Evolutionary conservation across 2,113 vertebrate genomes (phyloP).

Genomic region (Recurvirostra avosetta): DNA sequence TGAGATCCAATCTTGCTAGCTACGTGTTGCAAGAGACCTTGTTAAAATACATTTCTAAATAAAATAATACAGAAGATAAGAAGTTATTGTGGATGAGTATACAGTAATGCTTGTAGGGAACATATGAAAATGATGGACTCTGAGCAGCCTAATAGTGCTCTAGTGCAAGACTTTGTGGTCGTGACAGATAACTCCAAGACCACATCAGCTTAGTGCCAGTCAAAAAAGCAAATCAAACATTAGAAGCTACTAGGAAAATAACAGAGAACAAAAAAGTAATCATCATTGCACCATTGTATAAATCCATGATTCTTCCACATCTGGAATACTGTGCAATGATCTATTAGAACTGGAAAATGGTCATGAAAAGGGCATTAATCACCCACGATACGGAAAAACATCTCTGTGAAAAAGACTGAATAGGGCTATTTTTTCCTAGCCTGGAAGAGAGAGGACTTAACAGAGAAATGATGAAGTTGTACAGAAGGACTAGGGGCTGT

Average conservation of each 20-base stretch:
- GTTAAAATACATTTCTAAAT: background rate
- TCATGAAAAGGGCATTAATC: background rate
- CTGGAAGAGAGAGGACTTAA: background rate
- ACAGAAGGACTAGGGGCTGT: background rate
- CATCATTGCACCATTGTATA: background rate
- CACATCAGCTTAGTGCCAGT: background rate
- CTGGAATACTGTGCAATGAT: background rate
- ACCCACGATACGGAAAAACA: background rate
- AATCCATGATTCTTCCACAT: background rate
- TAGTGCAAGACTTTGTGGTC: background rate
- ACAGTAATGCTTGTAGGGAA: background rate
- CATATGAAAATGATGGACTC: background rate
- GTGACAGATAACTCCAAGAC: background rate
- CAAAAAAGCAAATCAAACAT: background rate
- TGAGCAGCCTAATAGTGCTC: background rate
- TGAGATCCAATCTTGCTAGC: background rate
- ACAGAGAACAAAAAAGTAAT: background rate
- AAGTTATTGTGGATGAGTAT: background rate
- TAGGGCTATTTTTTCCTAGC: background rate
- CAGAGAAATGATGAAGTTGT: background rate
- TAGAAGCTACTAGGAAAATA: background rate
- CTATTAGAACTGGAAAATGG: background rate
- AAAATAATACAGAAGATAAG: background rate
- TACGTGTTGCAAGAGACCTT: background rate
- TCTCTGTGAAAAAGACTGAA: background rate